Evolutionary conservation across 2,113 vertebrate species (phyloP).

Genomic region (Ammodramus savannarum): DNA sequence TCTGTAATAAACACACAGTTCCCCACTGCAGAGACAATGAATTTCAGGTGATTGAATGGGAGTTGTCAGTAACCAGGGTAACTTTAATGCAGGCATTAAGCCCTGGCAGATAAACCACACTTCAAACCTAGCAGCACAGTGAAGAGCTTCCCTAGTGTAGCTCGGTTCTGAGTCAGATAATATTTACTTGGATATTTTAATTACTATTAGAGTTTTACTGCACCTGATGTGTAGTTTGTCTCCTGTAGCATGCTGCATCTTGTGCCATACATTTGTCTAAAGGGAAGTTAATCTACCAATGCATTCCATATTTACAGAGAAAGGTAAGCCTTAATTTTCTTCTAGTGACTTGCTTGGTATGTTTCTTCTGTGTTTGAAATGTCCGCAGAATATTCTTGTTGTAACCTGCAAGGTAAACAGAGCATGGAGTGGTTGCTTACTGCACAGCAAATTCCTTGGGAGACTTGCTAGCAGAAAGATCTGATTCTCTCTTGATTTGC

Average conservation of each 20-base stretch:
- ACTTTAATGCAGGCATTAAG: not conserved
- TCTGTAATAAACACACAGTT: not conserved
- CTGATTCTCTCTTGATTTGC: not conserved
- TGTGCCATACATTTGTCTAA: not conserved
- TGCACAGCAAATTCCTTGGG: not conserved
- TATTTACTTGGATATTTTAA: not conserved
- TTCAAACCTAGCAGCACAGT: not conserved
- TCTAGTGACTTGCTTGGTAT: not conserved
- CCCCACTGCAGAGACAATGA: not conserved
- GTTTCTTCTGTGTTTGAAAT: not conserved
- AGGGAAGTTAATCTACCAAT: conserved; percentile 22
- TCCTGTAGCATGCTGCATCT: not conserved
- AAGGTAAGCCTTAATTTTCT: not conserved
- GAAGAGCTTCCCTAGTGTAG: not conserved
- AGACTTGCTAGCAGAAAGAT: not conserved
- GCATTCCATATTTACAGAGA: not conserved
- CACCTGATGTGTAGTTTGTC: not conserved
- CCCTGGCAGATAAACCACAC: not conserved
- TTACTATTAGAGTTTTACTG: not conserved
- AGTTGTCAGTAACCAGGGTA: not conserved
- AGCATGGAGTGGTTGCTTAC: not conserved
- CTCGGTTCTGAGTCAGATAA: not conserved
- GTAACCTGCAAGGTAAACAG: not conserved
- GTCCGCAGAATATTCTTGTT: not conserved
- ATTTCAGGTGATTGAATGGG: not conserved